Evolutionary conservation across 1,140 invertebrate species (phyloP).

Genomic region (Drosophila equinoxialis): DNA sequence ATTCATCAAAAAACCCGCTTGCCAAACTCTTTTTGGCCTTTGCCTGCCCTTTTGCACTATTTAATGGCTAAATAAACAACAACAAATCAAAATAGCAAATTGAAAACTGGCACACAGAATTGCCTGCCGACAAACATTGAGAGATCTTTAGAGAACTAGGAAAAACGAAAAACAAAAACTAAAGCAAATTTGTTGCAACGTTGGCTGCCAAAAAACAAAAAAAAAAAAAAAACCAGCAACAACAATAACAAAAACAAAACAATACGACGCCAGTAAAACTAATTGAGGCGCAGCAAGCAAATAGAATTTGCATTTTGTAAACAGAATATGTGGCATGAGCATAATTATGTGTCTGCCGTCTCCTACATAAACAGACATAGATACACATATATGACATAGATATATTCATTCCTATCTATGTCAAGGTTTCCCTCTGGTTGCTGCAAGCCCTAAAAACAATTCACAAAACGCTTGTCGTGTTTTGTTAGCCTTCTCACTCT

Average conservation of each 20-base stretch:
- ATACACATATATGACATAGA: background rate
- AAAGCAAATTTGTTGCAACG: constrained; percentile 14
- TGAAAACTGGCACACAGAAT: constrained; percentile 43
- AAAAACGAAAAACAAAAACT: constrained; percentile 7
- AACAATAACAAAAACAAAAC: background rate
- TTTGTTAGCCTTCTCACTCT: background rate
- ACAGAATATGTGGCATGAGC: constrained; percentile 40
- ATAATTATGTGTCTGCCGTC: constrained; percentile 57
- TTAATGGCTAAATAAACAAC: constrained; percentile 56
- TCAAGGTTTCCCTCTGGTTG: constrained; percentile 30
- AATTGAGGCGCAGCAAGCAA: constrained; percentile 68
- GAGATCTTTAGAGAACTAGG: constrained; percentile 8
- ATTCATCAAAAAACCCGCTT: constrained; percentile 63
- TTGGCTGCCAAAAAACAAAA: constrained; percentile 21
- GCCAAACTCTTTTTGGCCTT: constrained; percentile 65
- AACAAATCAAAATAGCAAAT: constrained; percentile 72
- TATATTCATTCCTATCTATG: constrained; percentile 23
- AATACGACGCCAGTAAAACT: constrained; percentile 66
- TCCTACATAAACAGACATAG: background rate
- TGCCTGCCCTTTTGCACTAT: constrained; percentile 52
- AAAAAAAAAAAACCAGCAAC: constrained; percentile 2
- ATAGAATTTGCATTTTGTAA: constrained; percentile 53
- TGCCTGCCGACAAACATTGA: background rate
- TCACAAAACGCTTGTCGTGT: constrained; percentile 18
- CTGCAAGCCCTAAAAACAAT: constrained; percentile 27